phyloP scores from a whole-genome alignment of 2,797 vertebrate genomes.

The Rhabdomys pumilio region DNA sequence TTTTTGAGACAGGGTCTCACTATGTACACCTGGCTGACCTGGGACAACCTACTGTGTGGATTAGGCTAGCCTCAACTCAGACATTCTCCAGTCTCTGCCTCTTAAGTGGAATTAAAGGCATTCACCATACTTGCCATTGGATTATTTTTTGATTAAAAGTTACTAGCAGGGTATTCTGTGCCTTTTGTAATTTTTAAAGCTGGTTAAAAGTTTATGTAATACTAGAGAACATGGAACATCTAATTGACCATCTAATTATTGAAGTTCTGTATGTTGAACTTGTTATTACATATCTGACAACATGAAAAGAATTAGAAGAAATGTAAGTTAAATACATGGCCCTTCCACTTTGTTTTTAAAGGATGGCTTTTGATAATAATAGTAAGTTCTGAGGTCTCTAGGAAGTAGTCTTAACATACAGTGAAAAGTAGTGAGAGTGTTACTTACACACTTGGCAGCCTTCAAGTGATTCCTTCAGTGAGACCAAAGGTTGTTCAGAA shows the following conservation, averaged over 20 bases:
- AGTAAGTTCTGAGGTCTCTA: neutral
- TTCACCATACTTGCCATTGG: no score
- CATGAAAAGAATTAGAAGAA: conserved; percentile 7
- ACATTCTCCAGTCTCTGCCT: neutral
- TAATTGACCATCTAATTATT: neutral
- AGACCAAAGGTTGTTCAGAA: neutral
- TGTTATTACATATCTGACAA: neutral
- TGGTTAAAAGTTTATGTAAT: neutral
- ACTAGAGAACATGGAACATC: neutral
- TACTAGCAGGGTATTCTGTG: neutral
- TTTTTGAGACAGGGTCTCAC: neutral
- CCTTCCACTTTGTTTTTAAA: conserved; percentile 27
- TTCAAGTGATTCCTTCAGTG: neutral
- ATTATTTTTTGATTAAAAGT: neutral
- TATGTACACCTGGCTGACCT: neutral
- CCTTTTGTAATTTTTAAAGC: conserved; percentile 40
- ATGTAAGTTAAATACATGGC: neutral
- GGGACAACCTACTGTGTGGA: neutral
- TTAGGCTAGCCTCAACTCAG: neutral
- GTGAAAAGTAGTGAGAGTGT: neutral
- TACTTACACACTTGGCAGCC: neutral
- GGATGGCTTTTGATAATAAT: neutral
- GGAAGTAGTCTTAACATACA: neutral
- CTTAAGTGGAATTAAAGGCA: no score
- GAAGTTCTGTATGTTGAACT: conserved; percentile 19